These are phyloP conservation scores for Steinernema scapterisci DNA, from an alignment of 2,888 invertebrate genomes.

Conservation along the genomic window DNA sequence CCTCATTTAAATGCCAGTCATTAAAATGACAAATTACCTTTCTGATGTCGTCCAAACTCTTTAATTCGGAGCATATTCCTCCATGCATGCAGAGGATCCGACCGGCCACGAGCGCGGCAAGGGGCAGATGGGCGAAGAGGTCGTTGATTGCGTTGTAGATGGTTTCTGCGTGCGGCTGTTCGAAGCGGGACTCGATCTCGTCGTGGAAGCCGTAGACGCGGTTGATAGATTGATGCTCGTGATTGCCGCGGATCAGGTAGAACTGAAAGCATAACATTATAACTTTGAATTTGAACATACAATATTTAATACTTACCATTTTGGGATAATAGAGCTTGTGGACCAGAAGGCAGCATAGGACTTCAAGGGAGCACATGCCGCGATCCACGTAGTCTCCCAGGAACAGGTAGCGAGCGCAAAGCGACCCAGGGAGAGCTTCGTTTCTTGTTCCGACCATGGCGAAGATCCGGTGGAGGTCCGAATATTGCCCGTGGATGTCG, in stretches of 20 bases:
- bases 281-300: neutral
- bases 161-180: neutral
- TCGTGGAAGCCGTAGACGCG: constrained; percentile 12
- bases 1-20: neutral
- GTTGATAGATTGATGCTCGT: constrained; percentile 31
- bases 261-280: constrained; percentile 30
- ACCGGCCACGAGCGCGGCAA: constrained; percentile 21
- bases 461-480: constrained; percentile 31
- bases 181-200: constrained; percentile 4
- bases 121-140: constrained; percentile 32
- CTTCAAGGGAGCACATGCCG: neutral
- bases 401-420: constrained; percentile 20
- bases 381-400: constrained; percentile 34
- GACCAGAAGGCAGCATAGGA: constrained; percentile 24
- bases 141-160: constrained; percentile 31
- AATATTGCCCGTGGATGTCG: constrained; percentile 34
- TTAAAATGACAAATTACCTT: constrained; percentile 5
- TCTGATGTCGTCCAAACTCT: constrained; percentile 12
- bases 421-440: neutral
- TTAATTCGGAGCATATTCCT: constrained; percentile 29
- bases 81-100: constrained; percentile 34
- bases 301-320: neutral
- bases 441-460: neutral
- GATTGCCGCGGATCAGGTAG: constrained; percentile 30
- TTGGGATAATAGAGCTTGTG: constrained; percentile 26